Base-by-base conservation (phyloP, 1,140 invertebrate species). In the Megalopta genalis region DNA sequence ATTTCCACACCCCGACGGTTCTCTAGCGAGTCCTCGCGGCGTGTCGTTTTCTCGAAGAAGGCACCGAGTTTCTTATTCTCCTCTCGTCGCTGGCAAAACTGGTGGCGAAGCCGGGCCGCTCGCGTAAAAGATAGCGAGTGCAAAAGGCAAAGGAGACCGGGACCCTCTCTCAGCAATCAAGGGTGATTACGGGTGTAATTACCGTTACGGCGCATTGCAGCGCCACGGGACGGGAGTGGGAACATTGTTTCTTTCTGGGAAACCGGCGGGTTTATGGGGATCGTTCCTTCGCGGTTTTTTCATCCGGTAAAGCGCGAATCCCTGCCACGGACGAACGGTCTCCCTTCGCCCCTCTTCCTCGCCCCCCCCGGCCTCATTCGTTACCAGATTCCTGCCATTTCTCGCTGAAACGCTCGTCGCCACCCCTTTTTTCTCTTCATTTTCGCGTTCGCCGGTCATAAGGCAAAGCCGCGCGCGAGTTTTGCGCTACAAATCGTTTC, bases 231-330 rank as follows among this genome's bases (percentile, higher is more conserved):
- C 57, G 25, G 62, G 73, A 80, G 59, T 42, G 66, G 62, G 79
- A 82, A 79, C 86, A 91, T 91, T 91, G 89, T 91, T 91, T 88
- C 86, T 84, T 91, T 91, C 90, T 90, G 84, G 84, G 90, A 91
- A 91, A 88, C 83, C 59, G 69, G 66, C 67, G 68, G 80, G 72
- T 88, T 88, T 86, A 88, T 86, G 78, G 84, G 82, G 84, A 88
- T 80, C 84, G 57, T 80, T 86, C 77, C 63, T 68, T 83, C 82
- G 76, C 66, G 59, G 83, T 78, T 73, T 80, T 85, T 80, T 86
- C 37, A 70, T 86, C 79, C 57, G 62, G 78, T 57, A 49, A 65
- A 72, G 69, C 46, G 64, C 64, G 64, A 66, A 66, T 66, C 64
- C 39, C 39, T 23, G 63, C 37, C 64, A 25, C 39, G 37, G 18